Conservation (phyloP, 2,113 vertebrate species). For the Malurus alboscapulatus region DNA sequence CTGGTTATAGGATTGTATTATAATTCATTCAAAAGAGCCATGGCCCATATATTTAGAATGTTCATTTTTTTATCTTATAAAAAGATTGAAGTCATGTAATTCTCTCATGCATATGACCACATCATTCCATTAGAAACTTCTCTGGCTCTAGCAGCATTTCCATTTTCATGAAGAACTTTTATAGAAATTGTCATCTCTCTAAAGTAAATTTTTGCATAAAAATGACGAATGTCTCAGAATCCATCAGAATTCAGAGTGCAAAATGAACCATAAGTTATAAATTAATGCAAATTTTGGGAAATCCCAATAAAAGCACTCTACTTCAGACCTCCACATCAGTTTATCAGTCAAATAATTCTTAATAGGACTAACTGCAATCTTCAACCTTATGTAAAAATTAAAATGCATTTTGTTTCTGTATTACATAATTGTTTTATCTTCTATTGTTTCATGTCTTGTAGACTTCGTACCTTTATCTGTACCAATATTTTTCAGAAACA, state of each 20-base stretch:
- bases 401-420: neutral
- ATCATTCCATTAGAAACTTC: conserved; percentile 59
- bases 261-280: conserved; percentile 22
- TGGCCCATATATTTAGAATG: conserved; percentile 33
- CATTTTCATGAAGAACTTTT: conserved; percentile 65
- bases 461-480: neutral
- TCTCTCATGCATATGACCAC: conserved; percentile 51
- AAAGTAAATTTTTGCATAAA: conserved; percentile 66
- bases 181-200: conserved; percentile 58
- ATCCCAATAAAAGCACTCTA: conserved; percentile 31
- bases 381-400: neutral
- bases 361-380: neutral
- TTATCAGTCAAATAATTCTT: neutral
- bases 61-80: conserved; percentile 24
- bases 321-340: neutral
- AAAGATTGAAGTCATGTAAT: conserved; percentile 10
- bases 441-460: neutral
- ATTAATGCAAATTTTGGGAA: conserved; percentile 38
- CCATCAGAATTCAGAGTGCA: conserved; percentile 49
- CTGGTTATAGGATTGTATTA: neutral
- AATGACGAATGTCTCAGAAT: conserved; percentile 55
- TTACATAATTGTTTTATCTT: neutral
- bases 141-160: conserved; percentile 38
- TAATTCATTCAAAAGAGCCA: neutral
- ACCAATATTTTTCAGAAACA: neutral